Evolutionary conservation across 2,888 invertebrate species (phyloP).

Genomic region (Apotomis betuletana): DNA sequence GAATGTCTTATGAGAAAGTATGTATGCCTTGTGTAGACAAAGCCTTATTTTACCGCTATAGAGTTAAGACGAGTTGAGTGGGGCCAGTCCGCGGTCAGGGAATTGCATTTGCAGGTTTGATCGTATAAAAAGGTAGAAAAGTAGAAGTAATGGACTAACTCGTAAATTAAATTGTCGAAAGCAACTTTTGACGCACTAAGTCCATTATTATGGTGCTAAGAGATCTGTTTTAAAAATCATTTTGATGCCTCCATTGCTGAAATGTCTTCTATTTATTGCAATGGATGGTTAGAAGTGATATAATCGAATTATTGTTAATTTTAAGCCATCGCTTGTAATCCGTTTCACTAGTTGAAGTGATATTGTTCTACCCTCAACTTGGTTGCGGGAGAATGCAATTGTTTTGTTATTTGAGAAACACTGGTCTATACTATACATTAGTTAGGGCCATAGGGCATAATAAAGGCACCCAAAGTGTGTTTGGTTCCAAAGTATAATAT

Average conservation of each 20-base stretch:
- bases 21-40: slow-evolving; percentile 68
- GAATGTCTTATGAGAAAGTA: slow-evolving; percentile 54
- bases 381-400: slow-evolving; percentile 47
- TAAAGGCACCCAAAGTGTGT: slow-evolving; percentile 76
- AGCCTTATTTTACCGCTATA: slow-evolving; percentile 72
- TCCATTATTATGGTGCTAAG: slow-evolving; percentile 70
- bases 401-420: slow-evolving; percentile 76
- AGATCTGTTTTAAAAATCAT: slow-evolving; percentile 72
- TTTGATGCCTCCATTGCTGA: slow-evolving; percentile 59
- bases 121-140: slow-evolving; percentile 20
- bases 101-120: slow-evolving; percentile 38
- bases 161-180: slow-evolving; percentile 23
- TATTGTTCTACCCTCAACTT: slow-evolving; percentile 51
- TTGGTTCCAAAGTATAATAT: slow-evolving; percentile 78
- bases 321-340: slow-evolving; percentile 57
- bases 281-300: slow-evolving; percentile 56
- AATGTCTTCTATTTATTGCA: slow-evolving; percentile 49
- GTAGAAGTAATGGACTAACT: slow-evolving; percentile 32
- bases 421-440: slow-evolving; percentile 71
- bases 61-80: slow-evolving; percentile 67
- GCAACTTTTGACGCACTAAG: slow-evolving; percentile 33
- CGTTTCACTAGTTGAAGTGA: slow-evolving; percentile 48
- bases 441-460: slow-evolving; percentile 68
- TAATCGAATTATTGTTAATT: slow-evolving; percentile 60
- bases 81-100: slow-evolving; percentile 68